Evolutionary conservation across 2,888 invertebrate genomes (phyloP).

Genomic region (Nesidiocoris tenuis): DNA sequence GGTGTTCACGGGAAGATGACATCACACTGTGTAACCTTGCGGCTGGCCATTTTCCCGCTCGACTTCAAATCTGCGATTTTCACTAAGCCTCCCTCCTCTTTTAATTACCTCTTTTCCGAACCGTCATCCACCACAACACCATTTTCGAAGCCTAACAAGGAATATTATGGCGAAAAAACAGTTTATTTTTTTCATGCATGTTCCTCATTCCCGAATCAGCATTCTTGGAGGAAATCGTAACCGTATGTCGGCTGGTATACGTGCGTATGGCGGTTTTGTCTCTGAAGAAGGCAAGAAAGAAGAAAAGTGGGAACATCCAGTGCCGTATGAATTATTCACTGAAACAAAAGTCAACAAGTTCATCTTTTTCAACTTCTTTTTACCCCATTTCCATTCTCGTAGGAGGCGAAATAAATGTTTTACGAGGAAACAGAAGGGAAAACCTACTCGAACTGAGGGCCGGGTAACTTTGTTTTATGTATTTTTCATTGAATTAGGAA

Average conservation of each 20-base stretch:
- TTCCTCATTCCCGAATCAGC: not conserved
- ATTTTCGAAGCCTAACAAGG: too few species aligned
- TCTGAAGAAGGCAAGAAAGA: not conserved
- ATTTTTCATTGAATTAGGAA: slow-evolving; percentile 41
- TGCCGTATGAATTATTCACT: slow-evolving; percentile 39
- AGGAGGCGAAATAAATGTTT: slow-evolving; percentile 21
- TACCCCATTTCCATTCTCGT: not conserved
- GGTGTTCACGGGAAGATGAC: too few species aligned
- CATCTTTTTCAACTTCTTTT: slow-evolving; percentile 41
- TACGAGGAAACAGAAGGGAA: slow-evolving; percentile 19
- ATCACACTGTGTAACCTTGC: too few species aligned
- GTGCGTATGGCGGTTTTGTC: too few species aligned
- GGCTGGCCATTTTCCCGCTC: too few species aligned
- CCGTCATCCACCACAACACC: too few species aligned
- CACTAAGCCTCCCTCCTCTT: too few species aligned
- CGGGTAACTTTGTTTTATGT: slow-evolving; percentile 21
- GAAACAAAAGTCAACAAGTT: slow-evolving; percentile 43
- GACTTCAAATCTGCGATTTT: too few species aligned
- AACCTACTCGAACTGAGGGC: not conserved
- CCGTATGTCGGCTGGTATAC: not conserved
- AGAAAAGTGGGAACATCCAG: not conserved
- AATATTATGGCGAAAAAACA: too few species aligned
- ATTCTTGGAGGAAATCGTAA: not conserved
- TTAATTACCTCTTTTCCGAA: too few species aligned
- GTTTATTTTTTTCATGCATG: too few species aligned